Base-by-base conservation (phyloP, 1,140 invertebrate species). In the Aphis craccivora region DNA sequence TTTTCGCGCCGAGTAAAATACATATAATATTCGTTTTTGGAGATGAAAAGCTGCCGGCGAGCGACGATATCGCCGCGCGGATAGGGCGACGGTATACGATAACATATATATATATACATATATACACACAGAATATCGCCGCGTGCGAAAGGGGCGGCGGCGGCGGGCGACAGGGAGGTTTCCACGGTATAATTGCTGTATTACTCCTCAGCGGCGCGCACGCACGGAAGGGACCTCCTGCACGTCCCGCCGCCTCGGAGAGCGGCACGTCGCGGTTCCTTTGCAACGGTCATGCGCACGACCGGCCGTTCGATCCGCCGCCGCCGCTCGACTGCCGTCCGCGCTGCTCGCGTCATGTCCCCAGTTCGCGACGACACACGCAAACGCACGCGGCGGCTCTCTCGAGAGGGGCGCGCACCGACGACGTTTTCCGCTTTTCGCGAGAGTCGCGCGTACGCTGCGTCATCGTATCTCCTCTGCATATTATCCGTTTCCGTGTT, bases 221-320 rank as follows among this genome's bases (percentile, higher is more conserved):
- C 48, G 48, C 83, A 25, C 45, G 22, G 23, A 11, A 48, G 88
- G 88, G 88, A 55, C 88, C 43, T 45, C 51, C 30, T 45, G 84
- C 84, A 30, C n/a, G n/a, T 88, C 48, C 45, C 48, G 60, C 60
- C 88, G 87, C 30, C 60, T 37, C 20, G 91, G 55, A 37, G 25
- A 37, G 14, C 48, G 81, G 81, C 81, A 84, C 81, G 91, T 93
- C 83, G 83, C 83, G 37, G 45, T 37, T 37, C 91, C 91, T 93
- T 93, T 93, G 91, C 91, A 93, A 93, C 76, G 76, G 91, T 93
- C 91, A 93, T 93, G 91, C 91, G 91, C 91, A 93, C 91, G 37
- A 37, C 4, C 25, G 14, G 76, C 91, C 48, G 91, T 93, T 93
- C 91, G 91, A 93, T 93, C 91, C 81, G 91, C 91, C 91, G 81